Percentiles rank a stretch among this genome's conserved stretches.
These are phyloP conservation scores for Gymnothorax javanicus DNA, from an alignment of 2,797 vertebrate genomes.

Conservation along the genomic window DNA sequence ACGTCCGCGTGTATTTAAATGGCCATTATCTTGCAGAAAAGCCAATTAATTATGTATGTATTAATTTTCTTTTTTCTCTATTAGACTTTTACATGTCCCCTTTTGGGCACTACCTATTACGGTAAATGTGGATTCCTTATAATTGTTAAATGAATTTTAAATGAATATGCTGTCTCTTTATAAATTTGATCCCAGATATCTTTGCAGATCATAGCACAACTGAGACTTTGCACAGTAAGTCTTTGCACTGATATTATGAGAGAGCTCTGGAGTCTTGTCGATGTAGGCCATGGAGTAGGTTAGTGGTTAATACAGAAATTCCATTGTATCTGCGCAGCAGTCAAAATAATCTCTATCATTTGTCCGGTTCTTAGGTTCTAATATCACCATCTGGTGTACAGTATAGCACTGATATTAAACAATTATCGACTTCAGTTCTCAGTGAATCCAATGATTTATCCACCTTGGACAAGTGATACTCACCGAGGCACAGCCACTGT, in stretches of 20 bases:
- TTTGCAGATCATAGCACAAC: not conserved
- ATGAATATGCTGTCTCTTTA: not conserved
- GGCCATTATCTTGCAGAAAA: not conserved
- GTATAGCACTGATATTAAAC: too few species aligned
- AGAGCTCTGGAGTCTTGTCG: not conserved
- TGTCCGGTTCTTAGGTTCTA: too few species aligned
- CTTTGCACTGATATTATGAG: not conserved
- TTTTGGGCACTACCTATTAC: not conserved
- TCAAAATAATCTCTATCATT: not conserved
- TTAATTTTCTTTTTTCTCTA: not conserved
- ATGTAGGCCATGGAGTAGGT: too few species aligned
- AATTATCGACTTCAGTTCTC: too few species aligned
- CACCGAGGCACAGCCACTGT: too few species aligned
- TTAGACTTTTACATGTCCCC: not conserved
- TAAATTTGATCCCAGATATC: not conserved
- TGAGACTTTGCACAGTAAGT: not conserved
- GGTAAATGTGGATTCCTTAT: not conserved
- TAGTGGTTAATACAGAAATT: too few species aligned
- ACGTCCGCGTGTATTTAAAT: not conserved
- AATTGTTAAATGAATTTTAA: constrained; percentile 8
- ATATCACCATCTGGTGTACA: too few species aligned
- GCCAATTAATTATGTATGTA: not conserved
- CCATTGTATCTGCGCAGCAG: too few species aligned
- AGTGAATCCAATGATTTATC: too few species aligned
- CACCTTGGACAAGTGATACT: too few species aligned